Conservation (phyloP, 2,888 invertebrate genomes). For the Phyllotreta cruciferae region DNA sequence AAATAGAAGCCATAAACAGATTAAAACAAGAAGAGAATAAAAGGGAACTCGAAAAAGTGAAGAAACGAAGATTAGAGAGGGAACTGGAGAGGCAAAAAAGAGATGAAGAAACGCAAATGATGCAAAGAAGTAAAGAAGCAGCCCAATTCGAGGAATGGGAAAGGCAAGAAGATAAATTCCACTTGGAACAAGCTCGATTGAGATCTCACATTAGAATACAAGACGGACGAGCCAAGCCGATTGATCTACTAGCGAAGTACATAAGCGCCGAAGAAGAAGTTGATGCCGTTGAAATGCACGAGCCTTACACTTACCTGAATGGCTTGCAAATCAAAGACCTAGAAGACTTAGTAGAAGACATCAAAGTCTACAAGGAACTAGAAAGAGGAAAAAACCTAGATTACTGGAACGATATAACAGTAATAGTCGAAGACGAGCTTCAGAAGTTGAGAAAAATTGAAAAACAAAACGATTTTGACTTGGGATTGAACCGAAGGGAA, state of each 20-base stretch:
- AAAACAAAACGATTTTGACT: slow-evolving; percentile 67
- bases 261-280: slow-evolving; percentile 87
- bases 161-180: slow-evolving; percentile 96
- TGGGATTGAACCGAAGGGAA: slow-evolving; percentile 63
- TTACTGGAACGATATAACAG: slow-evolving; percentile 96
- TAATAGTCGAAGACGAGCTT: slow-evolving; percentile 92
- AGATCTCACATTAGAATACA: slow-evolving; percentile 95
- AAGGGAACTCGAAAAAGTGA: slow-evolving; percentile 90
- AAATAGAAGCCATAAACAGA: slow-evolving; percentile 82
- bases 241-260: slow-evolving; percentile 96
- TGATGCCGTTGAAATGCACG: slow-evolving; percentile 96
- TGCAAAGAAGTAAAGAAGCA: slow-evolving; percentile 89
- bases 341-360: slow-evolving; percentile 95
- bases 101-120: slow-evolving; percentile 82
- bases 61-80: slow-evolving; percentile 86
- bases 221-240: slow-evolving; percentile 96
- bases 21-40: slow-evolving; percentile 91
- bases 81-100: slow-evolving; percentile 84
- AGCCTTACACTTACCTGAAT: slow-evolving; percentile 94
- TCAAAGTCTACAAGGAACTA: slow-evolving; percentile 92
- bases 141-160: slow-evolving; percentile 94
- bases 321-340: slow-evolving; percentile 89
- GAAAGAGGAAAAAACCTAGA: slow-evolving; percentile 87
- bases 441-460: slow-evolving; percentile 83
- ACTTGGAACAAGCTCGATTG: slow-evolving; percentile 89